Evolutionary conservation across 2,113 vertebrate species (phyloP).

Genomic region (Polyodon spathula): DNA sequence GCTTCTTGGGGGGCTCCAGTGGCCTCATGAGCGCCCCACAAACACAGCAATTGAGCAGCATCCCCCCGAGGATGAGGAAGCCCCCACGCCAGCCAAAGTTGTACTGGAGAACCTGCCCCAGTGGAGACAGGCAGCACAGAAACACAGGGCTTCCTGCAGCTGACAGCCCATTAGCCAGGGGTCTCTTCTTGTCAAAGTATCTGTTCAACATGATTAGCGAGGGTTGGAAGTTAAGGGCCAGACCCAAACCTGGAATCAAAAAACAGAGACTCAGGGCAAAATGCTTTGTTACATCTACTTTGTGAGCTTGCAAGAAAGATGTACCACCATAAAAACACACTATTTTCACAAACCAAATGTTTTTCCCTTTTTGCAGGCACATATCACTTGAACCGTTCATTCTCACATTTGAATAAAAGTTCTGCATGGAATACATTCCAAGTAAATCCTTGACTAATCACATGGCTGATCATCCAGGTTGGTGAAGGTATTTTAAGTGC

Average conservation of each 20-base stretch:
- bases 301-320: neutral
- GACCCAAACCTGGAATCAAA: constrained; percentile 30
- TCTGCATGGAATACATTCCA: too few relatives aligned
- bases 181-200: constrained; percentile 61
- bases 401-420: too few relatives aligned
- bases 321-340: too few relatives aligned
- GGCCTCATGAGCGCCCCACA: constrained; percentile 65
- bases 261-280: neutral
- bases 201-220: constrained; percentile 63
- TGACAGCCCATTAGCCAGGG: constrained; percentile 63
- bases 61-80: constrained; percentile 66
- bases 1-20: constrained; percentile 31
- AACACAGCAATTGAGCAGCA: constrained; percentile 63
- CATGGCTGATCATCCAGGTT: neutral
- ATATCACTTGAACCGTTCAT: too few relatives aligned
- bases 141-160: constrained; percentile 67
- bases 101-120: constrained; percentile 59
- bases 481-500: neutral
- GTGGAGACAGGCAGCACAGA: constrained; percentile 56
- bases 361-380: too few relatives aligned
- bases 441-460: too few relatives aligned
- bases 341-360: too few relatives aligned
- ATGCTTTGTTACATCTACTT: too few relatives aligned
- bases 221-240: constrained; percentile 66
- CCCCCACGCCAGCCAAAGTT: constrained; percentile 64